These are phyloP conservation scores for Harpagoxenus sublaevis DNA, from an alignment of 2,888 invertebrate genomes.

Conservation along the genomic window DNA sequence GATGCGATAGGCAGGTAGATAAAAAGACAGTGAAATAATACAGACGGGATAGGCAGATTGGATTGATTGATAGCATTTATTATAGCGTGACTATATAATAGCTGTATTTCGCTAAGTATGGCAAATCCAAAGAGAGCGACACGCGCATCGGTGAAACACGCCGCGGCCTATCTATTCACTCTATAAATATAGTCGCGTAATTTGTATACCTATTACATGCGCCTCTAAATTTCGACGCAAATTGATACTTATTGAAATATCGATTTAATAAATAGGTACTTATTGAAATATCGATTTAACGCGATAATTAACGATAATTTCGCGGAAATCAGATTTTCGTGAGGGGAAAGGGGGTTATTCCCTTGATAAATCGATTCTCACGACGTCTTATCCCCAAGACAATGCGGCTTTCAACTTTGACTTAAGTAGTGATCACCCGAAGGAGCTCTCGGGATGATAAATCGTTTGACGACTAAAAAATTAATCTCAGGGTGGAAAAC, in stretches of 20 bases:
- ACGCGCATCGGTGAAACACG: constrained; percentile 23
- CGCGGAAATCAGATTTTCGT: constrained; percentile 32
- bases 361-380: constrained; percentile 43
- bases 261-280: constrained; percentile 28
- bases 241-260: constrained; percentile 40
- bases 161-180: background rate
- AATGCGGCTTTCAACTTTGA: constrained; percentile 56
- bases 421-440: constrained; percentile 51
- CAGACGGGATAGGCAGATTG: constrained; percentile 54
- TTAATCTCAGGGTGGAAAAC: constrained; percentile 64
- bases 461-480: constrained; percentile 67
- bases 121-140: constrained; percentile 7
- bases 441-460: constrained; percentile 64
- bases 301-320: constrained; percentile 28
- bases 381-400: constrained; percentile 43
- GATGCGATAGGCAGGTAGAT: constrained; percentile 55
- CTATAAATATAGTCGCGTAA: constrained; percentile 22
- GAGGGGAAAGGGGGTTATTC: background rate
- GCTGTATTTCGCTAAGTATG: constrained; percentile 47
- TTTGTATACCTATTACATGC: constrained; percentile 8
- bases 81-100: constrained; percentile 61
- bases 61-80: constrained; percentile 62
- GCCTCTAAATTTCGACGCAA: constrained; percentile 9
- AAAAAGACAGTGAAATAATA: constrained; percentile 70
- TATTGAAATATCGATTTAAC: constrained; percentile 32